Evolutionary conservation across 2,113 vertebrate species (phyloP).

Genomic region (Odobenus rosmarus): DNA sequence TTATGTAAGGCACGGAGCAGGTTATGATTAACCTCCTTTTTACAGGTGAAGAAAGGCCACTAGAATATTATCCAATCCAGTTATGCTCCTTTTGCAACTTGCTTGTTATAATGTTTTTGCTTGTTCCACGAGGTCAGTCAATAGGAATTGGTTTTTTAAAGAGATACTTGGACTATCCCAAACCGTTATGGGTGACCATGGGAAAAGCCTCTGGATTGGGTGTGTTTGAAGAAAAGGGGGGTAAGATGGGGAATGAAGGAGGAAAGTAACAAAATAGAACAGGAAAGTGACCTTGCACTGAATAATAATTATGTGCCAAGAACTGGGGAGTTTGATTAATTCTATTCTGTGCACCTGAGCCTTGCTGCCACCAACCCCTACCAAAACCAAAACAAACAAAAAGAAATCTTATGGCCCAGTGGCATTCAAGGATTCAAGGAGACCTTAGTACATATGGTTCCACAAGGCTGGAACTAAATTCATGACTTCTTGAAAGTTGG

Average conservation of each 20-base stretch:
- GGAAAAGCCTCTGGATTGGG: not conserved
- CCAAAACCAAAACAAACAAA: not conserved
- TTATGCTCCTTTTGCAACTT: not conserved
- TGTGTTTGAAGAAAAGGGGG: not conserved
- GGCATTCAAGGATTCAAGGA: not conserved
- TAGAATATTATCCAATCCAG: not conserved
- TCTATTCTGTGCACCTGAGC: not conserved
- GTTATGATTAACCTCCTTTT: slow-evolving; percentile 14
- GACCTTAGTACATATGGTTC: not conserved
- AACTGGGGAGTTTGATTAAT: not conserved
- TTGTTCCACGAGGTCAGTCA: not conserved
- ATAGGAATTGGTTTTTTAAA: not conserved
- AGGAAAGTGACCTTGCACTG: not conserved
- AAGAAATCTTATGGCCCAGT: not conserved
- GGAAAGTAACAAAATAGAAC: not conserved
- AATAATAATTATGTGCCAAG: not conserved
- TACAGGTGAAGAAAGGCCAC: not conserved
- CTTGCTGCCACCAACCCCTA: not conserved
- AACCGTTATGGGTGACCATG: not conserved
- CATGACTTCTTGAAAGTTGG: not conserved
- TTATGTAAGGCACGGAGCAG: not conserved
- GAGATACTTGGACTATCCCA: not conserved
- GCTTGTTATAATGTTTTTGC: not conserved
- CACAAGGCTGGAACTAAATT: not conserved
- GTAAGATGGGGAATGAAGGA: not conserved